Percentiles rank a stretch among this genome's conserved stretches.
These are phyloP conservation scores for Pocillopora meandrina DNA, from an alignment of 92 coral and sea anemone species.

Conservation along the genomic window DNA sequence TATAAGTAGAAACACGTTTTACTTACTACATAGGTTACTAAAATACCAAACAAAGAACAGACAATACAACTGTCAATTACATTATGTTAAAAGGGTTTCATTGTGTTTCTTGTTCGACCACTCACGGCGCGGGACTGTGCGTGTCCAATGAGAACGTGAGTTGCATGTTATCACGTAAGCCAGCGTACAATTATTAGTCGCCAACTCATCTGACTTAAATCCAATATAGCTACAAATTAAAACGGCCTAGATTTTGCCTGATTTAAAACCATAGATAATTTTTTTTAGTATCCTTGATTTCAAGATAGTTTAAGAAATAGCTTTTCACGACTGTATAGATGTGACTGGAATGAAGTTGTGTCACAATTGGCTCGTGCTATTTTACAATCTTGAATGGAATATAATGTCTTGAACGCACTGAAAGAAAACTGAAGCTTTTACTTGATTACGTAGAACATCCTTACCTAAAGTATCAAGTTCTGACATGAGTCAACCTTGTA, in stretches of 20 bases:
- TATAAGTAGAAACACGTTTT: constrained; percentile 46
- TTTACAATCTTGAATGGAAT: neutral
- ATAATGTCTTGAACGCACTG: neutral
- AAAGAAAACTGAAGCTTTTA: neutral
- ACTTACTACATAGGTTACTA: constrained; percentile 55
- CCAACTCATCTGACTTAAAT: constrained; percentile 1
- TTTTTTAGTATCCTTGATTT: too few relatives aligned
- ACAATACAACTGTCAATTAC: constrained; percentile 75
- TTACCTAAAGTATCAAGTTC: constrained; percentile 28
- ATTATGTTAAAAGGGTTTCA: constrained; percentile 64
- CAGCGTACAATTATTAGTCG: constrained; percentile 34
- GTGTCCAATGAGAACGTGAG: constrained; percentile 29
- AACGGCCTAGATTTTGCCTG: neutral
- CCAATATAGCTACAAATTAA: neutral
- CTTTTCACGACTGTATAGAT: neutral
- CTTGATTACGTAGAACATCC: neutral
- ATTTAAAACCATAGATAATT: neutral
- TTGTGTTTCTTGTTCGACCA: constrained; percentile 47
- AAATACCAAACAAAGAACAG: constrained; percentile 58
- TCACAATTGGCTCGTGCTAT: neutral
- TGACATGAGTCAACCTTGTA: too few relatives aligned
- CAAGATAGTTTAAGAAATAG: too few relatives aligned
- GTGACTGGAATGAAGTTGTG: neutral
- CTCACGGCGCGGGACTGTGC: constrained; percentile 20
- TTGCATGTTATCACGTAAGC: constrained; percentile 11